These are phyloP conservation scores for Palythoa heliodiscus DNA, from an alignment of 92 coral and sea anemone genomes.

Conservation along the genomic window DNA sequence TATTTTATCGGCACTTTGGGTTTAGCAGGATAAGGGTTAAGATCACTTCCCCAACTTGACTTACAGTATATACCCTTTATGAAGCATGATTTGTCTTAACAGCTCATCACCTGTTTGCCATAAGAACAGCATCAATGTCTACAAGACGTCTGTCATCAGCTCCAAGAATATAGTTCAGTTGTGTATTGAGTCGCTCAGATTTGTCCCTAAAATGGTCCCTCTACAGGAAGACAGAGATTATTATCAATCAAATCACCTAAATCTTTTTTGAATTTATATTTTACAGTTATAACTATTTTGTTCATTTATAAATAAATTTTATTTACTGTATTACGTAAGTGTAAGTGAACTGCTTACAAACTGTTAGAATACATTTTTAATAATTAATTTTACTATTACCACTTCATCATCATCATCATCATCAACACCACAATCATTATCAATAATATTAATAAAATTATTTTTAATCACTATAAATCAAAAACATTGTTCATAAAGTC, in stretches of 20 bases:
- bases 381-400: background rate
- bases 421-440: too few species aligned
- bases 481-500: background rate
- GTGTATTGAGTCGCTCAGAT: conserved; percentile 89
- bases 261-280: background rate
- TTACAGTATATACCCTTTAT: background rate
- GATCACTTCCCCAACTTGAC: background rate
- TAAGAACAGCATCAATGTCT: conserved; percentile 90
- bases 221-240: conserved; percentile 34
- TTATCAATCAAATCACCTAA: too few species aligned
- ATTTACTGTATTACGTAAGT: too few species aligned
- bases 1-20: too few species aligned
- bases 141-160: conserved; percentile 96
- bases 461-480: too few species aligned
- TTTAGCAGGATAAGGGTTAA: too few species aligned
- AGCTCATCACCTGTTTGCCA: conserved; percentile 84
- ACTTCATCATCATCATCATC: too few species aligned
- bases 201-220: conserved; percentile 92
- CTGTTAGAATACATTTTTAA: too few species aligned
- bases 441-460: too few species aligned
- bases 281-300: too few species aligned
- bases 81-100: background rate
- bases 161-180: conserved; percentile 93
- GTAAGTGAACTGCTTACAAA: too few species aligned
- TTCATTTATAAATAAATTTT: too few species aligned